Evolutionary conservation across 2,888 invertebrate species (phyloP), one percentile per base, ranked within the genome.

Genomic region (Chalcosyrphus nemorum): DNA sequence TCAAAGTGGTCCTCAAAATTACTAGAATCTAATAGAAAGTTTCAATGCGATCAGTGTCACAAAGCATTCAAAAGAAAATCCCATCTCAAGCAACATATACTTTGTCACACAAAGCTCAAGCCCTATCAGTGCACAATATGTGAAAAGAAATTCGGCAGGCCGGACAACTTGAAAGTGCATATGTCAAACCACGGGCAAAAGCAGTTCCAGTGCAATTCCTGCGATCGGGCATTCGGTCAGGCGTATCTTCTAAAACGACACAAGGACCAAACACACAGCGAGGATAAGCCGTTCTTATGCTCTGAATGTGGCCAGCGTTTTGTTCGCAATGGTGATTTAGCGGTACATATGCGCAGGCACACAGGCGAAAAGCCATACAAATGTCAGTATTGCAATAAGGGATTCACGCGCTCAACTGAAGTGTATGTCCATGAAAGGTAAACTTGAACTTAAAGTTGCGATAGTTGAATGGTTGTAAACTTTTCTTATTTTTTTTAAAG

Each of bases 321-420:
- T 87, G 93, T 93, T 17, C 90, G 93, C 13, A 93, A 93, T 80
- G 93, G 93, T 88, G 93, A 93, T 89, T 89, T 94, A 70, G 92
- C 93, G 7, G 92, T 92, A 13, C 93, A 94, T 86, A 93, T 93
- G 93, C 89, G 93, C 11, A 89, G 93, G 32, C 93, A 94, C 88
- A 92, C 93, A 1, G 93, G 93, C 6, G 93, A 93, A 86, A 94
- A 93, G 87, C 93, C 93, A 0, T 93, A 93, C 87, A 93, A 93
- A 88, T 94, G 93, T 87, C 92, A 92, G 86, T 94, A 91, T 88
- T 94, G 93, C 86, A 92, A 92, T 59, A 93, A 93, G 90, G 93
- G 92, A 54, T 94, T 94, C 87, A 93, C 93, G 4, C 90, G 93
- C 32, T 93, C 93, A 11, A 93, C 93, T 2, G 93, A 94, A 89